Percentiles rank a stretch among this genome's conserved stretches.
Evolutionary conservation across 2,888 invertebrate species (phyloP).

Genomic region (Tenthredo amoena): DNA sequence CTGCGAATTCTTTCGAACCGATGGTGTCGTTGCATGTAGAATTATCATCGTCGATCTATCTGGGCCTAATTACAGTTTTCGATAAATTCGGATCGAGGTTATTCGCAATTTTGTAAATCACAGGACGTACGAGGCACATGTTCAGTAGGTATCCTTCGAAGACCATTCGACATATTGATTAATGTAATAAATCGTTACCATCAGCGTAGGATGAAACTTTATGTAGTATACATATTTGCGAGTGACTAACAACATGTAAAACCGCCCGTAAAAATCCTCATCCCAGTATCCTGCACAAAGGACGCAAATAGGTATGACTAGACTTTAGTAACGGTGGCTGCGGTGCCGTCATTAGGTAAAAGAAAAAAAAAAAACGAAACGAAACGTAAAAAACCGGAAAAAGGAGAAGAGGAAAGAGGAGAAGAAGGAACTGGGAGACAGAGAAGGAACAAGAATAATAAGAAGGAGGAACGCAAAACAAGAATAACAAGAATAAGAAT

Average conservation of each 20-base stretch:
- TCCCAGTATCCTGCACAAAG: conserved; percentile 46
- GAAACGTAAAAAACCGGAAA: background rate
- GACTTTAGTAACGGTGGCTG: conserved; percentile 50
- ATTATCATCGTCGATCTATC: background rate
- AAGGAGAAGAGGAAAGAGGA: background rate
- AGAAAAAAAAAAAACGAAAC: background rate
- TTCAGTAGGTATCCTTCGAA: background rate
- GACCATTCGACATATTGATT: background rate
- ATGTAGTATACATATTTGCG: background rate
- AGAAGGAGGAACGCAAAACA: background rate
- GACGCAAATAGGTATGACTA: conserved; percentile 48
- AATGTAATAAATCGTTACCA: conserved; percentile 3
- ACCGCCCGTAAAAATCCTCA: conserved; percentile 18
- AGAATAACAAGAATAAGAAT: conserved; percentile 21
- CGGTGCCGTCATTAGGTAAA: conserved; percentile 45
- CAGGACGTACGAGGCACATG: background rate
- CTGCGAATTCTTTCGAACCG: background rate
- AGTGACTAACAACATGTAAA: conserved; percentile 40
- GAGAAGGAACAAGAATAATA: background rate
- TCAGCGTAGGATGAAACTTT: background rate
- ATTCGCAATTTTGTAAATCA: conserved; percentile 9
- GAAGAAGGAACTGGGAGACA: conserved; percentile 1
- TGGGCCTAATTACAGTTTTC: background rate
- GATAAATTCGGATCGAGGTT: background rate
- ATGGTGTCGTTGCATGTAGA: background rate